Base-by-base conservation (phyloP, 2,888 invertebrate species). In the Sinodicranocentrus sp. region DNA sequence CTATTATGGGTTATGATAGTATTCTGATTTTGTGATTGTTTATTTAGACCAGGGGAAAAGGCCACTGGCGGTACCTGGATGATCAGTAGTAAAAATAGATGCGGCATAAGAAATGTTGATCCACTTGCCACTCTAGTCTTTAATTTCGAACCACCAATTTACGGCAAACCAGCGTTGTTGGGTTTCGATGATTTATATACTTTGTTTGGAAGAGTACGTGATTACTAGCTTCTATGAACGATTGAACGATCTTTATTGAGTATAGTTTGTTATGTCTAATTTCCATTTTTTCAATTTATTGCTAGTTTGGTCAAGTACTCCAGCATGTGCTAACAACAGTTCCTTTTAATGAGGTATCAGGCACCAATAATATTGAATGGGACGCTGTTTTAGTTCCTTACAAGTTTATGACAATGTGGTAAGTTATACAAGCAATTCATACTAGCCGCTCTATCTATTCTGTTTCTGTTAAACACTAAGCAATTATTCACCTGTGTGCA, bases 341-440 rank as follows among this genome's bases (percentile, higher is more conserved):
- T 0, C 94, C 94, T 17, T 96, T 96, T 90, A 93, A 95, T 0
- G 97, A 97, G 90, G 93, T 97, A 0, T 94, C 97, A 1, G 98
- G 98, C 0, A 91, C 95, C 23, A 94, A 94, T 0, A 96, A 96
- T 90, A 93, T 98, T 0, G 98, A 98, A 91, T 97, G 97, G 97
- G 99, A 99, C 91, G 95, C 96, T 0, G 94, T 95, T 0, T 95
- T 95, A 90, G 93, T 97, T 0, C 94, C 95, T 84, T 94, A 96
- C 0, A 93, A 95, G 89, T 95, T 98, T 75, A 93, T 98, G 93
- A 92, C 93, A 0, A 94, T 95, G 90, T 97, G 96, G 94, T 91
- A 88, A 89, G 88, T 67, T 23, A 10, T 33, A 6, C 10, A 10
- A 10, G 10, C 33, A 33, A 33, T n/a, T n/a, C 33, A 33, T 33